Conservation (phyloP, 2,113 vertebrate genomes). For the Camelus dromedarius region DNA sequence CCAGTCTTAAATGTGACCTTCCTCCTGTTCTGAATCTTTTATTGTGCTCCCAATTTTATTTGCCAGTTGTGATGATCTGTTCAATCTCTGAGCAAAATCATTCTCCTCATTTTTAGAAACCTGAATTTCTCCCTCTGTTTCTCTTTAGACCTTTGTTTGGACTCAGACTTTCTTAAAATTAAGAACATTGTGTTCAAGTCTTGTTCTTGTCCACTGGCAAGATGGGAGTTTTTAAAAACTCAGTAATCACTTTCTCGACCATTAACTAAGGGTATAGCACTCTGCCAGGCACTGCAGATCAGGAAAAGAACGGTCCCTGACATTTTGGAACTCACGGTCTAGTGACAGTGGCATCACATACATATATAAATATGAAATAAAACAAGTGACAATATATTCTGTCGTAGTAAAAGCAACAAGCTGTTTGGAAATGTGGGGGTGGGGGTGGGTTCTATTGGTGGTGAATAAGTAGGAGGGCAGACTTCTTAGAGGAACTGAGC, state of each 20-base stretch:
- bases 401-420: not conserved
- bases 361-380: not conserved
- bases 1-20: constrained; percentile 45
- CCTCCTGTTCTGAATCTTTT: constrained; percentile 15
- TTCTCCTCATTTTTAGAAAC: not conserved
- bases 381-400: not conserved
- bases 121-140: not conserved
- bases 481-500: not conserved
- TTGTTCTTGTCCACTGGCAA: not conserved
- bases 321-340: not conserved
- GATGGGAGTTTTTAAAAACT: not conserved
- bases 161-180: not conserved
- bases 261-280: not conserved
- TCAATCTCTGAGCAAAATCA: constrained; percentile 45
- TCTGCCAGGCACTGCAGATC: not conserved
- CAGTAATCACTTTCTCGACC: not conserved
- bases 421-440: not conserved
- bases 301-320: not conserved
- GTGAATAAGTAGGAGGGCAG: not conserved
- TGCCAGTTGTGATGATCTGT: constrained; percentile 27
- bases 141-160: not conserved
- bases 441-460: not conserved
- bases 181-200: not conserved
- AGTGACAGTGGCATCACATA: not conserved
- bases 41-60: constrained; percentile 59